Evolutionary conservation across 1,140 invertebrate species (phyloP).

Genomic region (Eurytemora carolleeae): DNA sequence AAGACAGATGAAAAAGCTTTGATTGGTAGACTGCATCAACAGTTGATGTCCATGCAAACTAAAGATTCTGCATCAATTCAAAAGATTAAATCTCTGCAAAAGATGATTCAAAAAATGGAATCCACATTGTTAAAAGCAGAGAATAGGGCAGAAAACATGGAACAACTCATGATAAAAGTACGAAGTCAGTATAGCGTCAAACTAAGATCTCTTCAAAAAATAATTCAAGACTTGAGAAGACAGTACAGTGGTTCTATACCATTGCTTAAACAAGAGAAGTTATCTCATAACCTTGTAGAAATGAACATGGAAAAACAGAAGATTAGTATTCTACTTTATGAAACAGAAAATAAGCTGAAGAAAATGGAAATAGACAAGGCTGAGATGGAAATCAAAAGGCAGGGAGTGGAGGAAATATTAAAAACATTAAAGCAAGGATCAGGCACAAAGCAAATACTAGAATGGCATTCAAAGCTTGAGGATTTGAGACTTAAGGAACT

Average conservation of each 20-base stretch:
- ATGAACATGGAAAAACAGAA: constrained; percentile 3
- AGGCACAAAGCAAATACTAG: constrained; percentile 2
- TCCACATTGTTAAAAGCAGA: neutral
- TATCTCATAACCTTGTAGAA: neutral
- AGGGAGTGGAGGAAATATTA: constrained; percentile 4
- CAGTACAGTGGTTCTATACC: constrained; percentile 8
- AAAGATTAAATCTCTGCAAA: neutral
- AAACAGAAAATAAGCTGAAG: neutral
- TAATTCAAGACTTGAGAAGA: constrained; percentile 9
- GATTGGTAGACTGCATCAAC: constrained; percentile 6
- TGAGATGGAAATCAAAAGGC: neutral
- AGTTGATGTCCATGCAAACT: constrained; percentile 5
- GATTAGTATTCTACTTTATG: neutral
- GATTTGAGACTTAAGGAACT: constrained; percentile 3
- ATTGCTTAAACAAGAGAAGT: constrained; percentile 6
- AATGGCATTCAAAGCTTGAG: constrained; percentile 7
- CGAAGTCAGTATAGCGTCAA: neutral
- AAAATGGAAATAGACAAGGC: neutral
- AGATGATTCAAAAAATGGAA: neutral
- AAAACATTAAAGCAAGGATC: constrained; percentile 1
- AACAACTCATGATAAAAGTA: neutral
- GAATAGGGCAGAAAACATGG: neutral
- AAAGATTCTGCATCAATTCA: neutral
- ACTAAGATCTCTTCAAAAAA: neutral
- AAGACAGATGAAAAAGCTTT: constrained; percentile 16